Base-by-base conservation (phyloP, 1,140 invertebrate genomes). In the Nilaparvata lugens region DNA sequence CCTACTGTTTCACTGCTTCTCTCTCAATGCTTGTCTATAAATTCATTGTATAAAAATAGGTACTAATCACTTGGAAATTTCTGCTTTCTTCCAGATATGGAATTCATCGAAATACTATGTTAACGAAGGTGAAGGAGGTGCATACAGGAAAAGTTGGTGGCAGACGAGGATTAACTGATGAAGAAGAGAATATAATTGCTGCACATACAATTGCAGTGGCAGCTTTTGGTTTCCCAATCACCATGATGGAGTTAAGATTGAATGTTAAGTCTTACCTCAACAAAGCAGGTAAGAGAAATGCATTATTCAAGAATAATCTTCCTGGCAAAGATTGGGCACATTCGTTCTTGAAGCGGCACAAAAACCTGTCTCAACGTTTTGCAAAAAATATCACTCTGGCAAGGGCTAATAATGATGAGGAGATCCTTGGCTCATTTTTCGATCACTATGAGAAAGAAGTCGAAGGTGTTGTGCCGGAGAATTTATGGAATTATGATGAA, bases 401-500 rank as follows among this genome's bases (percentile, higher is more conserved):
- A 23, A 58, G 65, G 42, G 68, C 66, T 9, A 4, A 72, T 72
- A 52, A 73, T 61, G 73, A 72, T 63, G 72, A 74, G 63, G 73
- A 71, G 11, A 74, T 51, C 72, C 70, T 68, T 65, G 67, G n/a
- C n/a, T 9, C 35, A 40, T 71, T 66, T 70, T 69, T 71, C 58
- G 59, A 66, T n/a, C 62, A 75, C 63, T 58, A 74, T n/a, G 25
- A 38, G 56, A 45, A 45, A 43, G 55, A 55, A 16, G 25, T 76
- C 11, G 28, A 70, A 63, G 65, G 65, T 38, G 65, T 73, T 21
- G 69, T 69, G 25, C 64, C 68, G n/a, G 14, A 60, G 21, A 66
- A 69, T 56, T 71, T 76, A n/a, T 55, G 72, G 1, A 77, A 76
- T 62, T 76, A 69, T 64, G 74, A 77, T 62, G 71, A 75, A 65